These are phyloP conservation scores for Phyllopteryx taeniolatus DNA, from an alignment of 2,113 vertebrate genomes.

Conservation along the genomic window DNA sequence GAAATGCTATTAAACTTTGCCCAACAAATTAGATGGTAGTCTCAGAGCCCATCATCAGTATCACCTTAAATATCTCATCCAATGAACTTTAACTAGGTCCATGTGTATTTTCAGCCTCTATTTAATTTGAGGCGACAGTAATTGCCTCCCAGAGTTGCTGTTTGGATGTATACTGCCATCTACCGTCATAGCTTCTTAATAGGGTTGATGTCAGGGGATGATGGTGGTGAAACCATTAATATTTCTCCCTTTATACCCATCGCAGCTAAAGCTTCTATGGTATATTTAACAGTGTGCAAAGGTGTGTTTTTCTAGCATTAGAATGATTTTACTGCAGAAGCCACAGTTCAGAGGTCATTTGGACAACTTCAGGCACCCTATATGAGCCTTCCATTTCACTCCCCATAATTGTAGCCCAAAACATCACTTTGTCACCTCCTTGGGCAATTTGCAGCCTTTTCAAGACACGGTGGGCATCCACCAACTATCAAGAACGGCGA, in stretches of 20 bases:
- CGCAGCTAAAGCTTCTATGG: not conserved
- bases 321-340: not conserved
- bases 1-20: no score
- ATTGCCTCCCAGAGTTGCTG: no score
- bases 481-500: no score
- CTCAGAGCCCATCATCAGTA: no score
- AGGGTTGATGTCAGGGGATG: not conserved
- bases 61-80: not conserved
- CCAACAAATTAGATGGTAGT: no score
- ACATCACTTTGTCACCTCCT: not conserved
- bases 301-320: not conserved
- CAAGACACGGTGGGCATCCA: not conserved
- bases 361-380: not conserved
- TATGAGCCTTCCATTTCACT: not conserved
- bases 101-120: no score
- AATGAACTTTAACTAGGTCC: not conserved
- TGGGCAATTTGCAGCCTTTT: not conserved
- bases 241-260: not conserved
- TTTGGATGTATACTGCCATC: no score
- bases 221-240: not conserved
- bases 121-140: no score
- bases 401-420: not conserved
- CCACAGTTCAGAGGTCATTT: not conserved
- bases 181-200: not conserved
- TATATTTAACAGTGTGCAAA: not conserved